Evolutionary conservation across 2,113 vertebrate genomes (phyloP).

Genomic region (Corythornis madagascariensis): DNA sequence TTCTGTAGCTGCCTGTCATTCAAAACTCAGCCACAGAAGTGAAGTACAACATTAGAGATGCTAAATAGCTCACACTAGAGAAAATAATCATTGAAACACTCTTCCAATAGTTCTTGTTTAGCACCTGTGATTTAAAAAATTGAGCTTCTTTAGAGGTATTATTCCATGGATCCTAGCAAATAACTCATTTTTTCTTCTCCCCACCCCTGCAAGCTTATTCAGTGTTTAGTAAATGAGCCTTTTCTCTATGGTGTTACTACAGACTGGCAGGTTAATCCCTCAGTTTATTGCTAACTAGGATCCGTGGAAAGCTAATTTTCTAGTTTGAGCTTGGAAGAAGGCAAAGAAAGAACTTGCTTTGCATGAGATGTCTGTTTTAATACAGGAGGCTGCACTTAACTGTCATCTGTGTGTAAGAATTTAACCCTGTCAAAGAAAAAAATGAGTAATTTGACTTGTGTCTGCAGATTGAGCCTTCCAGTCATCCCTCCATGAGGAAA

Average conservation of each 20-base stretch:
- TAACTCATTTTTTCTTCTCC: neutral
- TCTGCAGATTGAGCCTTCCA: neutral
- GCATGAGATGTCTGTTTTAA: neutral
- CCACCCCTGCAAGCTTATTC: neutral
- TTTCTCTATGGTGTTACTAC: neutral
- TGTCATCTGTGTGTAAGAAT: neutral
- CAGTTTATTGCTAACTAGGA: neutral
- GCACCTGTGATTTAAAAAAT: neutral
- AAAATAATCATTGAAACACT: neutral
- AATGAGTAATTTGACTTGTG: conserved; percentile 10
- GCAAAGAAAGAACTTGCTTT: neutral
- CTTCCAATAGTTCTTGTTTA: neutral
- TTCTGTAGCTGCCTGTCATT: neutral
- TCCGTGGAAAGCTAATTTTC: neutral
- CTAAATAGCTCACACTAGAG: neutral
- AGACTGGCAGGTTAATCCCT: neutral
- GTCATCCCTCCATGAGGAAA: neutral
- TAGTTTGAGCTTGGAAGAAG: neutral
- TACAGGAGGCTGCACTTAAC: neutral
- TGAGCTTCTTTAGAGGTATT: neutral
- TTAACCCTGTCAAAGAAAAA: neutral
- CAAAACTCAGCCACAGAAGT: neutral
- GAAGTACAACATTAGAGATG: neutral
- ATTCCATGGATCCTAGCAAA: neutral
- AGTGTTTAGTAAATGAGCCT: neutral